These are phyloP conservation scores for Pseudobourletiella spinata DNA, from an alignment of 1,140 invertebrate species.

Conservation along the genomic window DNA sequence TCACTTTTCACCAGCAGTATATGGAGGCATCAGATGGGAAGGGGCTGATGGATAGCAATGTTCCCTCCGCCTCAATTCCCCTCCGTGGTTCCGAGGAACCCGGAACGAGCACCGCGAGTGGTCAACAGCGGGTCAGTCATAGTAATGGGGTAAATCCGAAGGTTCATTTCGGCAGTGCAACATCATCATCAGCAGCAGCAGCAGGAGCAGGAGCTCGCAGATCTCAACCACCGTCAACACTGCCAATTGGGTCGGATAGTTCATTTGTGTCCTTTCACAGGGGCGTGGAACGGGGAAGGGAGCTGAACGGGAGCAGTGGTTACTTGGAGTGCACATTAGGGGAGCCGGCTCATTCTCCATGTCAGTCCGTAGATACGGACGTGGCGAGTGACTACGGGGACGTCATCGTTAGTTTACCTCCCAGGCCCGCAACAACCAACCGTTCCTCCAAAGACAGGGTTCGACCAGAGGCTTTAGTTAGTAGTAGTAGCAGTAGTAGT, in stretches of 20 bases:
- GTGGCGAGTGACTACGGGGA: neutral
- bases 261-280: neutral
- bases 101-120: neutral
- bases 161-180: no score
- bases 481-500: neutral
- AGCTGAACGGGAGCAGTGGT: neutral
- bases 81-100: neutral
- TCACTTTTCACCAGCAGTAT: conserved; percentile 12
- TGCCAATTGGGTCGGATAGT: neutral
- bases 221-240: neutral
- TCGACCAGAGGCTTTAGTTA: neutral
- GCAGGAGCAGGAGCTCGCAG: no score
- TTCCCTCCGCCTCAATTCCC: neutral
- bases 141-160: no score
- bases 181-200: no score
- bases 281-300: neutral
- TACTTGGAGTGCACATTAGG: neutral
- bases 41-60: conserved; percentile 1
- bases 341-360: neutral
- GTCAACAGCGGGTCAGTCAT: neutral
- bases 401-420: neutral
- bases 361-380: neutral
- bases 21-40: neutral
- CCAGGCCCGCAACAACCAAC: neutral
- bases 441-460: no score